Conservation (phyloP, 2,888 invertebrate species). For the Flabesymbios commensalis region DNA sequence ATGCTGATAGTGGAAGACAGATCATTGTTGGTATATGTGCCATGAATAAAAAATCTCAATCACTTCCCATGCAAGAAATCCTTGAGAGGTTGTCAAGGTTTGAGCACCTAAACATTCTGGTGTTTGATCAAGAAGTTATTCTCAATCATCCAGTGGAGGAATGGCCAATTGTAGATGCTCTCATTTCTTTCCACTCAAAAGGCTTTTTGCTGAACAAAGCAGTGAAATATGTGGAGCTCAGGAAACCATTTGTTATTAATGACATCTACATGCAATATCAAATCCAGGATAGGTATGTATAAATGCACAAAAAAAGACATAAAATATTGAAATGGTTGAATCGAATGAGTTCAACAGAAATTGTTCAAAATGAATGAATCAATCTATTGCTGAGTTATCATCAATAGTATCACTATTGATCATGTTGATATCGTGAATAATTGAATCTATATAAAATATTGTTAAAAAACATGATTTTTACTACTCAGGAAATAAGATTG, state of each 20-base stretch:
- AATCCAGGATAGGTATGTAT: slow-evolving; percentile 74
- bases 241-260: slow-evolving; percentile 96
- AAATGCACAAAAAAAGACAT: too few species aligned
- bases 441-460: too few species aligned
- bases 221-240: slow-evolving; percentile 83
- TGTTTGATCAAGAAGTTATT: slow-evolving; percentile 96
- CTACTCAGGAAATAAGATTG: too few species aligned
- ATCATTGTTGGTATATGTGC: slow-evolving; percentile 97
- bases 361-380: too few species aligned
- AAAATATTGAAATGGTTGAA: too few species aligned
- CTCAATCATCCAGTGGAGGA: slow-evolving; percentile 93
- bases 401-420: too few species aligned
- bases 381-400: too few species aligned
- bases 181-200: slow-evolving; percentile 97
- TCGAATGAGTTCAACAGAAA: too few species aligned
- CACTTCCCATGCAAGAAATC: slow-evolving; percentile 99
- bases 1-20: slow-evolving; percentile 3
- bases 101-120: slow-evolving; percentile 62
- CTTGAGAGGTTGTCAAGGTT: slow-evolving; percentile 82
- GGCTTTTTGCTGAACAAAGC: slow-evolving; percentile 98
- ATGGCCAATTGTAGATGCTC: slow-evolving; percentile 97
- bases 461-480: too few species aligned
- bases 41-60: slow-evolving; percentile 99
- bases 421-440: too few species aligned
- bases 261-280: slow-evolving; percentile 98